Conservation (phyloP, 2,797 vertebrate species). For the Typhlichthys subterraneus region DNA sequence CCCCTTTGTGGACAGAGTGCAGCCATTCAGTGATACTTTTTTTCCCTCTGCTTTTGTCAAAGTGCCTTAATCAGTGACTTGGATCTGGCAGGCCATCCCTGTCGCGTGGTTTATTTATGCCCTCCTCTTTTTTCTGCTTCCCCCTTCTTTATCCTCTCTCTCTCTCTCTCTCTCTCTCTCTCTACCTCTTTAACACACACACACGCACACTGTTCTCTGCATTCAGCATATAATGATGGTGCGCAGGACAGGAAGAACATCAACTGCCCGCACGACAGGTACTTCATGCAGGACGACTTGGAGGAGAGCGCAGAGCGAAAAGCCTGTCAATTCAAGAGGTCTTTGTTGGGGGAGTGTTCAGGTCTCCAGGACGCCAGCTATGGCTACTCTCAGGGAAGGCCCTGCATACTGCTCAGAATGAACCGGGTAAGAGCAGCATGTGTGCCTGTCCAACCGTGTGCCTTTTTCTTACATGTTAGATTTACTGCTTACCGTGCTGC, state of each 20-base stretch:
- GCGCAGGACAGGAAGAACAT: slow-evolving; percentile 91
- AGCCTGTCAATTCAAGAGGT: slow-evolving; percentile 94
- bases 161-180: slow-evolving; percentile 24
- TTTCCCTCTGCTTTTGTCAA: slow-evolving; percentile 73
- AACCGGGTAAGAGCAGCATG: slow-evolving; percentile 84
- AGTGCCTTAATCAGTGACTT: slow-evolving; percentile 74
- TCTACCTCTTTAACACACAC: slow-evolving; percentile 30
- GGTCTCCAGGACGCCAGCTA: slow-evolving; percentile 86
- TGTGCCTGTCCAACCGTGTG: not conserved
- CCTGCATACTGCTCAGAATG: slow-evolving; percentile 95
- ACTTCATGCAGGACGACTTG: slow-evolving; percentile 89
- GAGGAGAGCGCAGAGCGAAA: slow-evolving; percentile 85
- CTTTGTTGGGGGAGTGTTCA: slow-evolving; percentile 89
- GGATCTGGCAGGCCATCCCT: slow-evolving; percentile 67
- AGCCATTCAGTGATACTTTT: slow-evolving; percentile 60
- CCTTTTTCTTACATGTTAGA: no score
- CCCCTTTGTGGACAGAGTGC: slow-evolving; percentile 75
- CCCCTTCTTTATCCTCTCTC: slow-evolving; percentile 15
- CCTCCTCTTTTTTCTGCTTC: slow-evolving; percentile 24
- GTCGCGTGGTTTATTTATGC: slow-evolving; percentile 78
- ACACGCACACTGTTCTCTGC: slow-evolving; percentile 9
- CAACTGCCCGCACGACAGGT: slow-evolving; percentile 80
- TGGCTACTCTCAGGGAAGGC: slow-evolving; percentile 90
- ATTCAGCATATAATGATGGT: slow-evolving; percentile 89
- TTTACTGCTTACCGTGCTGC: not conserved